These are phyloP conservation scores for Lonchura striata DNA, from an alignment of 2,113 vertebrate genomes.

Conservation along the genomic window DNA sequence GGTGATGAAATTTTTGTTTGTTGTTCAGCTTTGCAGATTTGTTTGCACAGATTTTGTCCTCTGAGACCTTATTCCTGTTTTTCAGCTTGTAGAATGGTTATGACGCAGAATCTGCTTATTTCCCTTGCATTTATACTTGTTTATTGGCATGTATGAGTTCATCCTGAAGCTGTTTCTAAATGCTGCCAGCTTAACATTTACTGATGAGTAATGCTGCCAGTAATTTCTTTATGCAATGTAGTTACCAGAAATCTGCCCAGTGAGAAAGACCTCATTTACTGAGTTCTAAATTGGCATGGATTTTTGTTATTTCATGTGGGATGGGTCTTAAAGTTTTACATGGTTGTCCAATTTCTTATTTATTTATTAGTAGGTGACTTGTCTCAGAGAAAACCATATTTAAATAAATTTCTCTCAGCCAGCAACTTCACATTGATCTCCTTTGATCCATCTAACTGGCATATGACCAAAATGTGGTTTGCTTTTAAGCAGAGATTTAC, in stretches of 20 bases:
- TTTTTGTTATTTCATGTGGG: background rate
- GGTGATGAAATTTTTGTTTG: background rate
- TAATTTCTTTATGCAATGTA: background rate
- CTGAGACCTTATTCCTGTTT: slow-evolving; percentile 31
- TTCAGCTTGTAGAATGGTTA: background rate
- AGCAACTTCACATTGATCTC: background rate
- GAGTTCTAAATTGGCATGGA: background rate
- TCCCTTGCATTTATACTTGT: background rate
- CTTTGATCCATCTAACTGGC: background rate
- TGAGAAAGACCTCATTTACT: background rate
- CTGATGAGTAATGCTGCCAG: background rate
- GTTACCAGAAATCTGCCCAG: background rate
- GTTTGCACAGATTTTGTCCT: slow-evolving; percentile 8
- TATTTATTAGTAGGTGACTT: background rate
- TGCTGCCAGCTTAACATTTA: background rate
- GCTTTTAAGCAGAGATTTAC: background rate
- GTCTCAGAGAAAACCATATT: background rate
- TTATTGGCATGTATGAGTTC: background rate
- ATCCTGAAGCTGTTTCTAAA: slow-evolving; percentile 4
- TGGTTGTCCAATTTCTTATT: background rate
- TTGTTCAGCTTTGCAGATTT: background rate
- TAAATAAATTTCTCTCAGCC: background rate
- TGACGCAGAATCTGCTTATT: slow-evolving; percentile 12
- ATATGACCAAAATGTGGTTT: background rate
- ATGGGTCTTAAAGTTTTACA: background rate